Evolutionary conservation across 2,888 invertebrate genomes (phyloP).

Genomic region (Noctua janthe): DNA sequence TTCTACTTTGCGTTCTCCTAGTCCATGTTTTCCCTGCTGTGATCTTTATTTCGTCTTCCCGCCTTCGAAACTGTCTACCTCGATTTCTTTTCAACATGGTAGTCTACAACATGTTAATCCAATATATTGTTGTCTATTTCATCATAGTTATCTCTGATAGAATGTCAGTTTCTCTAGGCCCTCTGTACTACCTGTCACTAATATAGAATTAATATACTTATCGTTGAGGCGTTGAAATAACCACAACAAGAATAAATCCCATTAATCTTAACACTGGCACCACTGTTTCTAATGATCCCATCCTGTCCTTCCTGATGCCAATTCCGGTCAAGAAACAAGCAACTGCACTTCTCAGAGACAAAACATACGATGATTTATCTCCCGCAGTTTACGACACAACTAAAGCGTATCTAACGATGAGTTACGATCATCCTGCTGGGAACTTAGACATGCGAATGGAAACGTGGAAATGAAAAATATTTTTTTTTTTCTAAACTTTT

Average conservation of each 20-base stretch:
- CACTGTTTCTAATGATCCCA: conserved; percentile 19
- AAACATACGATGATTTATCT: conserved; percentile 68
- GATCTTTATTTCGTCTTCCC: no score
- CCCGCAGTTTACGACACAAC: conserved; percentile 68
- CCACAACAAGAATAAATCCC: neutral
- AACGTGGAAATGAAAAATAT: conserved; percentile 55
- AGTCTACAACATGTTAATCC: neutral
- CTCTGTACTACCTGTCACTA: neutral
- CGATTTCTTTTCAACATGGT: no score
- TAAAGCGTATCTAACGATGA: conserved; percentile 69
- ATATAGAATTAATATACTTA: neutral
- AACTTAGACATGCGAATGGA: conserved; percentile 42
- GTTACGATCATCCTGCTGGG: conserved; percentile 46
- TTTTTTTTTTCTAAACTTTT: conserved; percentile 45
- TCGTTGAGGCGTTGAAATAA: neutral
- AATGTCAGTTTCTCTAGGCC: neutral
- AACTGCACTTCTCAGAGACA: conserved; percentile 62
- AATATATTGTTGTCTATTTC: neutral
- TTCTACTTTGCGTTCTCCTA: no score
- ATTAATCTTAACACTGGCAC: conserved; percentile 28
- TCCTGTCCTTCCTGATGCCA: conserved; percentile 29
- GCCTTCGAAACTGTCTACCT: no score
- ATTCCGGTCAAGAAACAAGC: conserved; percentile 43
- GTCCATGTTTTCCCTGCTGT: no score
- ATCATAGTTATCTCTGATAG: neutral